phyloP scores from a whole-genome alignment of 2,797 vertebrate genomes.

The Gymnocypris eckloni region DNA sequence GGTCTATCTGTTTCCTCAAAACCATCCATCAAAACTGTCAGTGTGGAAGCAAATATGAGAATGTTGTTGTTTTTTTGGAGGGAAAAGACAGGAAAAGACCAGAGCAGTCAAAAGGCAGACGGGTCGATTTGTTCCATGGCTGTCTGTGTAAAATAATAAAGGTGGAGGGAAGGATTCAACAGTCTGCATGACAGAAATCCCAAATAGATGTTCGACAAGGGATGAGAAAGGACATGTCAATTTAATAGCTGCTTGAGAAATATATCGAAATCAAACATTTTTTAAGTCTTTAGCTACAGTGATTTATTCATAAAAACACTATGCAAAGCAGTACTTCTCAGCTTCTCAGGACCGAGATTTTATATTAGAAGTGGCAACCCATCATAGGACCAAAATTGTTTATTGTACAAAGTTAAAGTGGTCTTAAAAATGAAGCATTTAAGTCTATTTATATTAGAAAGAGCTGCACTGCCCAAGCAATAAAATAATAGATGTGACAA shows the following conservation, averaged over 20 bases:
- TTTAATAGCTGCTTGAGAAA: slow-evolving; percentile 6
- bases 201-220: not conserved
- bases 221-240: not conserved
- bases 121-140: slow-evolving; percentile 37
- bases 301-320: slow-evolving; percentile 4
- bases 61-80: slow-evolving; percentile 47
- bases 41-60: slow-evolving; percentile 49
- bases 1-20: slow-evolving; percentile 45
- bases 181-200: slow-evolving; percentile 27
- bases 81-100: slow-evolving; percentile 30
- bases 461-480: not conserved
- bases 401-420: not conserved
- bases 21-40: slow-evolving; percentile 62
- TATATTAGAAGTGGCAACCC: not conserved
- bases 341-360: not conserved
- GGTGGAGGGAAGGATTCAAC: not conserved
- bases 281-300: not conserved
- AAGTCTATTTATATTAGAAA: not conserved
- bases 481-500: not conserved
- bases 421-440: not conserved
- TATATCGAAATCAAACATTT: not conserved
- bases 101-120: slow-evolving; percentile 35
- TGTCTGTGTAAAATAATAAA: slow-evolving; percentile 38
- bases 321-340: not conserved
- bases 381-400: not conserved